phyloP scores from a whole-genome alignment of 2,797 vertebrate species.

The Leptoclinus maculatus region DNA sequence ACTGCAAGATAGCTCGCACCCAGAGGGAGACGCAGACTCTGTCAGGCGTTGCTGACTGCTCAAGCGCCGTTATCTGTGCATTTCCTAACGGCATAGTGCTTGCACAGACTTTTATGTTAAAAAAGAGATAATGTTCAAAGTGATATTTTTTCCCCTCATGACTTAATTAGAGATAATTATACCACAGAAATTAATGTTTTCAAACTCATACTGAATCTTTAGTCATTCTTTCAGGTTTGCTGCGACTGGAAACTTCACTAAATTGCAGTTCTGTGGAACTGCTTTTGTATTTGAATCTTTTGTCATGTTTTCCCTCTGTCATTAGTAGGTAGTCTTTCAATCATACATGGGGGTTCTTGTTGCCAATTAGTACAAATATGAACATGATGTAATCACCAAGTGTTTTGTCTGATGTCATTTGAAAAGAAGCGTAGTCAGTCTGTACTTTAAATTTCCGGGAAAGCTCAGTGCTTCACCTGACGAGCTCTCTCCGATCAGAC shows the following conservation, averaged over 20 bases:
- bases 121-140: slow-evolving; percentile 76
- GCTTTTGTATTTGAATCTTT: slow-evolving; percentile 32
- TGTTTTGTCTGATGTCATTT: slow-evolving; percentile 36
- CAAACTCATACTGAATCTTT: slow-evolving; percentile 49
- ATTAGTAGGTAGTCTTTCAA: slow-evolving; percentile 12
- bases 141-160: slow-evolving; percentile 61
- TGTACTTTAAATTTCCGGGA: slow-evolving; percentile 5
- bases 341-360: background rate
- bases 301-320: slow-evolving; percentile 23
- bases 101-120: slow-evolving; percentile 63
- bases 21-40: slow-evolving; percentile 71
- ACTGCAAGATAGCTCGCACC: slow-evolving; percentile 66
- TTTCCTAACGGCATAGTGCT: slow-evolving; percentile 64
- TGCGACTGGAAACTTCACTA: slow-evolving; percentile 36
- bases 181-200: slow-evolving; percentile 60
- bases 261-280: slow-evolving; percentile 40
- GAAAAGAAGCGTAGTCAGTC: slow-evolving; percentile 6
- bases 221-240: slow-evolving; percentile 58
- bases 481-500: slow-evolving; percentile 23
- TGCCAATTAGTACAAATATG: slow-evolving; percentile 22
- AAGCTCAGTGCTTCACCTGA: slow-evolving; percentile 10
- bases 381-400: background rate
- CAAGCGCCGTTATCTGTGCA: slow-evolving; percentile 74
- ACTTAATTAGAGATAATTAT: slow-evolving; percentile 77
- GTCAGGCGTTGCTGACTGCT: slow-evolving; percentile 69